Evolutionary conservation across 2,888 invertebrate genomes (phyloP), one percentile per base, ranked within the genome.

Genomic region (Spicauda simplicius): DNA sequence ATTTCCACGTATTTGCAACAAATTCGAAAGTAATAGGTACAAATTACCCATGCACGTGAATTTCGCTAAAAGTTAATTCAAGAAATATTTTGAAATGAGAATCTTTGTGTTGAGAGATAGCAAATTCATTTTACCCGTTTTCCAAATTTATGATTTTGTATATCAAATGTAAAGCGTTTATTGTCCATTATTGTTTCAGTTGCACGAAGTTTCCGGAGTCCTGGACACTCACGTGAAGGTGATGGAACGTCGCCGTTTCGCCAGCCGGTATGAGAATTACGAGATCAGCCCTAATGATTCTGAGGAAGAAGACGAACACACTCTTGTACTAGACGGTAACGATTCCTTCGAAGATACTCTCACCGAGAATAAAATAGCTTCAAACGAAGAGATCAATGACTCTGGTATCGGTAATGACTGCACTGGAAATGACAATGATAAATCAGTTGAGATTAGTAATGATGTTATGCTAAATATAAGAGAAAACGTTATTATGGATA

Each of bases 191-290:
- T 53, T 16, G 1, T 57, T 71, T 37, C 76, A 93, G 93, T 73
- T 93, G 0, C 88, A 91, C 5, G 91, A 90, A 77, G 91, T 90
- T 12, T 92, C 92, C 0, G 82, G 82, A 2, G 83, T 91, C 7
- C 73, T 93, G 1, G 88, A 91, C 74, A 86, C 78, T 0, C 90
- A 89, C 70, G 89, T 93, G 78, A 84, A 83, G 16, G 83, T 80
- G 14, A 86, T 87, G 0, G 90, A 89, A 69, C 84, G 85, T 68
- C 77, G 84, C 66, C 86, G 87, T 84, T 79, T 81, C 20, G 82
- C 76, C 53, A 77, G 81, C 0, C 78, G 81, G 7, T 82, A 80
- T 60, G 69, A 68, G 7, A 78, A 82, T 10, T 81, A 79, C 61
- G 69, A 69, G 18, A 33, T 77, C 1, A 80, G 80, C 25, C 80